phyloP scores from a whole-genome alignment of 2,113 vertebrate genomes.

The Daboia siamensis region DNA sequence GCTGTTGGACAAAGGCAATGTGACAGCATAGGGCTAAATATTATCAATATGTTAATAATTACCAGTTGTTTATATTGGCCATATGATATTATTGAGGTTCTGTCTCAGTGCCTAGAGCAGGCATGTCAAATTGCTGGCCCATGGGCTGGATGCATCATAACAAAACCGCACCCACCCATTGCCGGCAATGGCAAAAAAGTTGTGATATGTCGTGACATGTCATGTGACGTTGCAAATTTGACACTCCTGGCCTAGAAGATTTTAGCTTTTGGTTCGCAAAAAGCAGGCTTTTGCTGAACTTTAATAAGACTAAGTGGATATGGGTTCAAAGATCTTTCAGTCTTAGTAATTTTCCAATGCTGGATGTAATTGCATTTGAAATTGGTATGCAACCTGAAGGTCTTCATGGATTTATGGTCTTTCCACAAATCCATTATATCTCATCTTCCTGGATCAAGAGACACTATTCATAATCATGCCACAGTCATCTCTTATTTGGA shows the following conservation, averaged over 20 bases:
- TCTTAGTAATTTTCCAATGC: background rate
- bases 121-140: no score
- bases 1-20: no score
- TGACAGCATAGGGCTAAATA: no score
- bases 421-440: background rate
- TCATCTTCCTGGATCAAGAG: background rate
- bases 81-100: background rate
- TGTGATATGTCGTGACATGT: accelerated
- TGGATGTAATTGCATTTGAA: background rate
- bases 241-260: no score
- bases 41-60: background rate
- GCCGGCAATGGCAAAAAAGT: no score
- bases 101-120: background rate
- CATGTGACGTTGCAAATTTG: no score
- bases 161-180: no score
- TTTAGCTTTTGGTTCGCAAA: no score
- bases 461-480: background rate
- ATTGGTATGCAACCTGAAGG: background rate
- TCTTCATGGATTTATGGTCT: background rate
- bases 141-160: no score
- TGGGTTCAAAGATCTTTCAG: background rate
- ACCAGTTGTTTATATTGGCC: background rate
- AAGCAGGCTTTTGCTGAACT: no score
- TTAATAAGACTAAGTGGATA: background rate
- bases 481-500: background rate